Evolutionary conservation across 1,140 invertebrate genomes (phyloP), one percentile per base, ranked within the genome.

Genomic region (Pseudachorutes palmiensis): DNA sequence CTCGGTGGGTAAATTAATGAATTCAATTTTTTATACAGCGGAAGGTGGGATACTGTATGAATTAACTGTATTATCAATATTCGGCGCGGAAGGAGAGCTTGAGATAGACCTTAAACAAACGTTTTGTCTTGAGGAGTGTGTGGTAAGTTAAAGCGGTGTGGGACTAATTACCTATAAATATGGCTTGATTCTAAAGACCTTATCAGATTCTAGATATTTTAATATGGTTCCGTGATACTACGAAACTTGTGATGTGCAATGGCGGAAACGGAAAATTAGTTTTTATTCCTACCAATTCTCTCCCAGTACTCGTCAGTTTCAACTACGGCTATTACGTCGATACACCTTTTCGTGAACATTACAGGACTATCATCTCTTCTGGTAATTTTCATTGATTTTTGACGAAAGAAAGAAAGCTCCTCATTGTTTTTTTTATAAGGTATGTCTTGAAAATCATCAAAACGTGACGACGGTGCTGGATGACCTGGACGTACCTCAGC

Each of bases 231-330:
- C 55, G 64, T 24, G 72, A 71, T 2, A 65, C 41, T 26, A 31
- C 55, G 2, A 74, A 71, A 66, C 55, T 70, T 22, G 41, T 74
- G 1, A 33, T 74, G 2, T 70, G 64, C 32, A 70, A 58, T 64
- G 70, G 72, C 24, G 66, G 55, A 49, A 66, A 68, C 45, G 65
- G 66, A 24, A 74, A 74, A 45, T 61, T 73, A 28, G 67, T 59
- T 2, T 49, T 74, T 2, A 59, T 71, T 31, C 61, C 36, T 28
- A 19, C 57, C 5, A 61, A 59, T 49, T 36, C 68, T 3, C 55
- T 71, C 26, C 72, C 72, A 5, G 66, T 71, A 5, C 62, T 71
- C 14, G 70, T 74, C 19, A 68, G 68, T 1, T 74, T 74, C 64
- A 60, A 62, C 3, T 41, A n/a, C 61, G 12, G 41, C 45, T 26